Evolutionary conservation across 1,140 invertebrate genomes (phyloP), one percentile per base, ranked within the genome.

Genomic region (Pogonomyrmex californicus): DNA sequence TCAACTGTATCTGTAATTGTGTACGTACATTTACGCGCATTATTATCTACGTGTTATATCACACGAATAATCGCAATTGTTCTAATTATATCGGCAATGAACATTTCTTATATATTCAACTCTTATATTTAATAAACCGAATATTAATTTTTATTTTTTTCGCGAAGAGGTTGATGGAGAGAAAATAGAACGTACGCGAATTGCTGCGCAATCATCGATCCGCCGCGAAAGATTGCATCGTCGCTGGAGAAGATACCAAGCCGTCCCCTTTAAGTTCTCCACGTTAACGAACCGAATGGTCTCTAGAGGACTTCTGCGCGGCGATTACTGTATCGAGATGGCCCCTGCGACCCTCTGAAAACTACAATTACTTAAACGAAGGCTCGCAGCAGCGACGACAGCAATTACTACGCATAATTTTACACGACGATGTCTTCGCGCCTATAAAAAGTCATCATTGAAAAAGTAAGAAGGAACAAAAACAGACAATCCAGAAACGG

Each of bases 271-370:
- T 86, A 78, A 86, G 62, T 54, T 78, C 49, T 58, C 75, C 47
- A 79, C 70, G 70, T 76, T 87, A 85, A 87, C 70, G 86, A 87
- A 75, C 63, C 54, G 78, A 87, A 87, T 83, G 47, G 66, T 87
- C 78, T 83, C 66, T n/a, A 41, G 56, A 68, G 76, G 49, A 86
- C 58, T 83, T 58, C 58, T 41, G 58, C 41, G n/a, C 62, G 68
- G n/a, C 47, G 68, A 87, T 87, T 87, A 87, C 58, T 51, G 60
- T 87, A 87, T 83, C 66, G 78, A 87, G 58, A 87, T 83, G 60
- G 62, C 75, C 65, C 75, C 47, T 47, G 10, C 68, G 54, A 83
- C 75, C 86, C 44, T 73, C 68, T 77, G 65, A 73, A 73, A 71
- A 87, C 56, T 87, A 49, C 68, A 49, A 73, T 79, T 83, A 51